Evolutionary conservation across 2,113 vertebrate genomes (phyloP).

Genomic region (Conger conger): DNA sequence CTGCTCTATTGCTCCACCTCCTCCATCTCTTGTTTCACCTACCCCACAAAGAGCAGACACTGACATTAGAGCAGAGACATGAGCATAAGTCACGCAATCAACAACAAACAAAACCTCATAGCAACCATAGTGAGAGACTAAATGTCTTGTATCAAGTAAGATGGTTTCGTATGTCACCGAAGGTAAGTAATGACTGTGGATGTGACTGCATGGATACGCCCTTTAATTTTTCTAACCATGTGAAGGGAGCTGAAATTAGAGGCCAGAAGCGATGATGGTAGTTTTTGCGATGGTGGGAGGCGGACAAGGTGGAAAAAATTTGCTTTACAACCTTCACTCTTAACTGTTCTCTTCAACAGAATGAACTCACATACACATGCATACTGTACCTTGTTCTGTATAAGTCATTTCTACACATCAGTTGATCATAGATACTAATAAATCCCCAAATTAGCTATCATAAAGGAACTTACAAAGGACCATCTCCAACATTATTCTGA

Average conservation of each 20-base stretch:
- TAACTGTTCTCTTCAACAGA: background rate
- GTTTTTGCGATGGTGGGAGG: background rate
- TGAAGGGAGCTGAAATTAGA: background rate
- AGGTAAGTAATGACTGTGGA: background rate
- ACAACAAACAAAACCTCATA: background rate
- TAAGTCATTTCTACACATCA: too few species aligned
- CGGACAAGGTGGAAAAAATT: background rate
- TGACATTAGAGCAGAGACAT: too few species aligned
- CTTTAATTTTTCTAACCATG: background rate
- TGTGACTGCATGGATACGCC: background rate
- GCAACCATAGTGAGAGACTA: background rate
- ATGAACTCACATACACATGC: background rate
- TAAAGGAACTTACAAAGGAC: too few species aligned
- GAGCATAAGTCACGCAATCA: too few species aligned
- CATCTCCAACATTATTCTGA: too few species aligned
- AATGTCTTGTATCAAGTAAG: background rate
- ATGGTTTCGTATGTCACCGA: background rate
- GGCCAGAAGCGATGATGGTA: background rate
- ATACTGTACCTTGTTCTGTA: background rate
- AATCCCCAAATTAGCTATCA: too few species aligned
- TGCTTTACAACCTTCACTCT: background rate
- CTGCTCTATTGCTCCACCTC: too few species aligned
- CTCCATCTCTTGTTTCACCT: too few species aligned
- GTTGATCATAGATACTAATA: too few species aligned
- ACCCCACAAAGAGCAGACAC: too few species aligned